These are phyloP conservation scores for Drosophila obscura DNA, from an alignment of 1,140 invertebrate species.

Conservation along the genomic window DNA sequence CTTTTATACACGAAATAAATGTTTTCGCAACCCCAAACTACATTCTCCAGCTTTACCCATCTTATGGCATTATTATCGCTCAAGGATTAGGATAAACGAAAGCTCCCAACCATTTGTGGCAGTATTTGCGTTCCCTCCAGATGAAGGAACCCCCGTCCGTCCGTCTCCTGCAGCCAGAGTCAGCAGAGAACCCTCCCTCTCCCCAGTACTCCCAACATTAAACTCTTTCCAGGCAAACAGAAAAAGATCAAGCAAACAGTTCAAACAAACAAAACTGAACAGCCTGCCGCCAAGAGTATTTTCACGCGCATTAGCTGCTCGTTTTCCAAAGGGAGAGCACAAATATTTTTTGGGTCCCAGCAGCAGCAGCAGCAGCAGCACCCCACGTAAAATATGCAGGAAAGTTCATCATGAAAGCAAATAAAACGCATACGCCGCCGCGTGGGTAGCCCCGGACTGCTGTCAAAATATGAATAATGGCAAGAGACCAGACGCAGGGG, in stretches of 20 bases:
- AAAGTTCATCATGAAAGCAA: constrained; percentile 73
- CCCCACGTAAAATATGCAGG: constrained; percentile 66
- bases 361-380: too few relatives aligned
- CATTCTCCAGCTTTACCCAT: neutral
- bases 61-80: too few relatives aligned
- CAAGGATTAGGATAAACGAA: constrained; percentile 24
- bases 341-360: constrained; percentile 37
- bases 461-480: constrained; percentile 80
- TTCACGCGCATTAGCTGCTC: constrained; percentile 64
- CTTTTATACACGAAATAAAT: constrained; percentile 21
- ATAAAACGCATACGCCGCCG: constrained; percentile 76
- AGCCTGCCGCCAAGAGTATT: constrained; percentile 34
- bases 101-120: neutral
- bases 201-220: constrained; percentile 2
- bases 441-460: constrained; percentile 54
- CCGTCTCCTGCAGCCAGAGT: constrained; percentile 12
- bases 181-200: constrained; percentile 18
- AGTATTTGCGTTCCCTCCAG: constrained; percentile 21
- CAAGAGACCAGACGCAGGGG: constrained; percentile 34
- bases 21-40: neutral
- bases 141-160: too few relatives aligned
- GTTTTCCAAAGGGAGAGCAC: constrained; percentile 33
- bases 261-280: neutral
- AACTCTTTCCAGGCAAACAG: constrained; percentile 18
- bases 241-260: constrained; percentile 52